A percentile compares a stretch with the other conserved stretches of the same genome.
phyloP scores from a whole-genome alignment of 1,140 invertebrate genomes.

The Ditylenchus dipsaci region DNA sequence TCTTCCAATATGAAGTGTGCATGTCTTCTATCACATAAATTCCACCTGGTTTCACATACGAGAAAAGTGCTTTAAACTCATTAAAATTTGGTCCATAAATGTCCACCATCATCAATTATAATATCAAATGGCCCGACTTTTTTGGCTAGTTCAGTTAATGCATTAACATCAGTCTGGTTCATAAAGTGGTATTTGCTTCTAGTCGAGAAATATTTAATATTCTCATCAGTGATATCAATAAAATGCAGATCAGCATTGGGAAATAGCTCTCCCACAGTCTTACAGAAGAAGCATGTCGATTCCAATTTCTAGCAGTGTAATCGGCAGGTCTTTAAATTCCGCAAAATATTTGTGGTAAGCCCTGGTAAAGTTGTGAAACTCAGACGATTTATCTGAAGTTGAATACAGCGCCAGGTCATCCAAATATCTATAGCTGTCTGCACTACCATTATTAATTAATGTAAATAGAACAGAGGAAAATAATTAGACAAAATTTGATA shows the following conservation, averaged over 20 bases:
- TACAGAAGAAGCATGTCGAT: conserved; percentile 4
- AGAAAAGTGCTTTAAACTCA: conserved; percentile 1
- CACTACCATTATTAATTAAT: too few species aligned
- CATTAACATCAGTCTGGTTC: neutral
- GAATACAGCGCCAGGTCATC: neutral
- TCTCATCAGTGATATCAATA: neutral
- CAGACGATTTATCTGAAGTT: neutral
- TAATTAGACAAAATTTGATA: too few species aligned
- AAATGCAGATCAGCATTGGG: conserved; percentile 13
- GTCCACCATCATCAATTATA: conserved; percentile 14
- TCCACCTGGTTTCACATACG: neutral
- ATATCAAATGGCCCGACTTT: conserved; percentile 7
- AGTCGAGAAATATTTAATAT: neutral
- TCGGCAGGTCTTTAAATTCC: neutral
- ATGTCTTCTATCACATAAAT: conserved; percentile 16
- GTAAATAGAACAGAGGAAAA: too few species aligned
- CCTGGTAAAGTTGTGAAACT: conserved; percentile 8
- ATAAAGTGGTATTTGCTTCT: conserved; percentile 13
- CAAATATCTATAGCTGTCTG: too few species aligned
- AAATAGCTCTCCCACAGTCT: conserved; percentile 13
- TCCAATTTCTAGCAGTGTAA: conserved; percentile 11
- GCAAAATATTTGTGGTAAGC: conserved; percentile 8
- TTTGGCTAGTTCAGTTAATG: neutral
- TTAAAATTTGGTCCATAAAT: neutral
- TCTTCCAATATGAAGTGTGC: conserved; percentile 9